Evolutionary conservation across 2,888 invertebrate genomes (phyloP), one percentile per base, ranked within the genome.

Genomic region (Andricus quercusramuli): DNA sequence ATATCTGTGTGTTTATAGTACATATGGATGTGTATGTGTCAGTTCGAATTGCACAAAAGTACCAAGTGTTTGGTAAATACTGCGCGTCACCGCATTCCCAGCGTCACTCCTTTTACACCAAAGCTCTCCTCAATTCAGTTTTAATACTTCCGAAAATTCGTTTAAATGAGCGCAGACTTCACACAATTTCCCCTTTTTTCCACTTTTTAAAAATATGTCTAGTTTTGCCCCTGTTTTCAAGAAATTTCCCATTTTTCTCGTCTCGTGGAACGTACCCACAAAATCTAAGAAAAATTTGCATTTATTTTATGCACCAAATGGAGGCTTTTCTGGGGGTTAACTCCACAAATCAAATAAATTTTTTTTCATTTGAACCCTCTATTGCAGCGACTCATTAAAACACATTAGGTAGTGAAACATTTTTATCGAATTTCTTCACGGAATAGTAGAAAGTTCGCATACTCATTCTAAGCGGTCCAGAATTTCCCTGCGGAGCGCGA

Each of bases 61-160:
- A 32, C 41, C 37, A 56, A 56, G n/a, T 41, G 37, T 67, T 67
- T 41, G 41, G n/a, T 41, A 67, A 67, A 67, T 29, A 65, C 29
- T 8, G 20, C 32, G 15, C 65, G 2, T 32, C 20, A 20, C n/a
- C n/a, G 47, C 47, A 15, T 15, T 47, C 47, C 47, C 47, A 47
- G 8, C 47, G 17, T 17, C 47, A 47, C 44, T 44, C 11, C 62
- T 20, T 62, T 22, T 62, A 22, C 15, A 64, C 29, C 4, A 44
- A 15, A 13, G 13, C 15, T 3, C 15, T 44, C 3, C 44, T 17
- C 65, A 32, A 65, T 32, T 65, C 8, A 20, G 20, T 32, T 65
- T 32, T 65, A 29, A 65, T 9, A n/a, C 56, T 20, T 2, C 5
- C 17, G 20, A 44, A 44, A 15, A 44, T 44, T 47, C 17, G 15